Percentiles rank a stretch among this genome's conserved stretches.
These are phyloP conservation scores for Heliconius charithonia DNA, from an alignment of 2,888 invertebrate genomes.

Conservation along the genomic window DNA sequence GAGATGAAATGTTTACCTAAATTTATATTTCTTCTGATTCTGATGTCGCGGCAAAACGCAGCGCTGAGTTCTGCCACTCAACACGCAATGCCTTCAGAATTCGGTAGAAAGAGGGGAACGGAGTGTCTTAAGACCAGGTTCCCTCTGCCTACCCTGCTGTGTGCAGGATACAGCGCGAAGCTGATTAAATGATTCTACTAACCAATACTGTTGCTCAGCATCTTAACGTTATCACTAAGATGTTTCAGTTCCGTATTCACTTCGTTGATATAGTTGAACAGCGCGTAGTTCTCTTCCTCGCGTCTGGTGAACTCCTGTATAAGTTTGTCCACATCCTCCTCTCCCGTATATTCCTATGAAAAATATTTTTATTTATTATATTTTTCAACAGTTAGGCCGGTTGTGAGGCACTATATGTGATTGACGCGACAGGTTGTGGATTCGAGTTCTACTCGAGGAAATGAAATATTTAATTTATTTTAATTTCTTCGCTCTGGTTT, in stretches of 20 bases:
- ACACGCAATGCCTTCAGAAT: no score
- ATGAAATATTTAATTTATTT: neutral
- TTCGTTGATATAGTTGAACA: slow-evolving; percentile 95
- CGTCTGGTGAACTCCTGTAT: slow-evolving; percentile 90
- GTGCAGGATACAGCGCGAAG: no score
- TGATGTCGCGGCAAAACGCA: no score
- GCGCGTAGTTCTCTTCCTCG: slow-evolving; percentile 95
- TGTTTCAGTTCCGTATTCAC: slow-evolving; percentile 92
- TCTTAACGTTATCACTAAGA: slow-evolving; percentile 87
- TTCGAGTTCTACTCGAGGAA: neutral
- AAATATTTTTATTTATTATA: neutral
- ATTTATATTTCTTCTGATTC: no score
- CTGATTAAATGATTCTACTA: neutral
- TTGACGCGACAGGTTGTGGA: neutral
- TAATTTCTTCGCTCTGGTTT: neutral
- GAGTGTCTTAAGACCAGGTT: no score
- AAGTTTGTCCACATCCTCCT: slow-evolving; percentile 86
- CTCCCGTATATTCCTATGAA: slow-evolving; percentile 82
- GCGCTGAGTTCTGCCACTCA: no score
- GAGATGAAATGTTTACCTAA: no score
- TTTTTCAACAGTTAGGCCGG: neutral
- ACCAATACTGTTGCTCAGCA: slow-evolving; percentile 86
- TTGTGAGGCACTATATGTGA: no score
- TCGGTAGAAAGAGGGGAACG: no score
- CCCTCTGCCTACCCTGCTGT: no score